Evolutionary conservation across 2,797 vertebrate species (phyloP).

Genomic region (Sebastes steindachneri): DNA sequence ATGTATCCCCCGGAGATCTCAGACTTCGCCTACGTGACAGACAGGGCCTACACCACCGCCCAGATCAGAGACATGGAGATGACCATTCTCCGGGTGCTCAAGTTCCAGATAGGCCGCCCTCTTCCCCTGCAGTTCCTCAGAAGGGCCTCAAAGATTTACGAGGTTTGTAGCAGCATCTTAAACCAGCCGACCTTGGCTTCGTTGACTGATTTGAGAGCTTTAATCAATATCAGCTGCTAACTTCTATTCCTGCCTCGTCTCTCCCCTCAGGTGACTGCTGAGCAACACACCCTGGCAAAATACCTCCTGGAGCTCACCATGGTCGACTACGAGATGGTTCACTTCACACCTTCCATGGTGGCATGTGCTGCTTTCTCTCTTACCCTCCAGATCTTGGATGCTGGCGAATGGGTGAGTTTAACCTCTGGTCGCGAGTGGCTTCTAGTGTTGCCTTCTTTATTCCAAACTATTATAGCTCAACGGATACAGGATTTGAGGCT

Average conservation of each 20-base stretch:
- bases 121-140: conserved; percentile 86
- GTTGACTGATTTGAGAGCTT: no score
- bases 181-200: no score
- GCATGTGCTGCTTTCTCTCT: conserved; percentile 88
- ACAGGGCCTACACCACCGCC: conserved; percentile 82
- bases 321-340: conserved; percentile 89
- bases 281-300: conserved; percentile 87
- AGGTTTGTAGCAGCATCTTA: conserved; percentile 58
- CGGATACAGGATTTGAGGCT: not conserved
- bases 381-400: conserved; percentile 83
- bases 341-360: conserved; percentile 85
- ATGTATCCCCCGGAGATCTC: conserved; percentile 87
- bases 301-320: conserved; percentile 90
- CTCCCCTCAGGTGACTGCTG: conserved; percentile 75
- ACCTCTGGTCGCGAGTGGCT: not conserved
- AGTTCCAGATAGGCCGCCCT: conserved; percentile 83
- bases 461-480: not conserved
- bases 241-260: rapidly evolving
- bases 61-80: conserved; percentile 87
- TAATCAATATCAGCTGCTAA: no score
- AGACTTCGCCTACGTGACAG: conserved; percentile 86
- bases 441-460: no score
- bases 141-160: conserved; percentile 84
- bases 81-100: conserved; percentile 78
- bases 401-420: conserved; percentile 85